Evolutionary conservation across 2,888 invertebrate genomes (phyloP), one percentile per base, ranked within the genome.

Genomic region (Branchellion lobata): DNA sequence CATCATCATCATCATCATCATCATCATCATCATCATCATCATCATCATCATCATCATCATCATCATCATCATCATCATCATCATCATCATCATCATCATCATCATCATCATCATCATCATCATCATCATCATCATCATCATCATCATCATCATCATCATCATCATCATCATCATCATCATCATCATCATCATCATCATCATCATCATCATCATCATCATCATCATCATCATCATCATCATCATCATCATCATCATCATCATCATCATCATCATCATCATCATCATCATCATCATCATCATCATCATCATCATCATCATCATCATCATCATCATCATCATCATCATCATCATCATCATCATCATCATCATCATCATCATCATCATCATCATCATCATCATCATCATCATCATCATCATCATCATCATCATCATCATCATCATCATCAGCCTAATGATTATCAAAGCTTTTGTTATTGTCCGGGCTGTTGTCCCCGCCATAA

Each of bases 331-430:
- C 71, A 21, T 36, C 33, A 1, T 40, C 29, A 11, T 71, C 71
- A 40, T 31, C 36, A 79, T 31, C 40, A 78, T 47, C 72, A 78
- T 21, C 27, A 71, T 36, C 36, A 74, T 1, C 68, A 78, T 47
- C 78, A 78, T 33, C 71, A 34, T 51, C 78, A 47, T 47, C 78
- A 71, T 36, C 78, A 71, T 21, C 65, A 74, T 65, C 65, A 57
- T 33, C 65, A 65, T 57, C 61, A 33, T 71, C 71, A 71, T 71
- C 71, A 33, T 71, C 71, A 31, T 71, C 71, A 33, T 71, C 71
- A 71, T 71, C 29, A 33, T 71, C 34, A 33, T 71, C 71, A 33
- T 71, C 74, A 74, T 36, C 40, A 29, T 71, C 71, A 71, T 71
- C 71, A 71, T 71, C 71, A 71, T 71, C 33, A 33, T 71, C 71